These are phyloP conservation scores for Phortica magna DNA, from an alignment of 2,888 invertebrate species.

Conservation along the genomic window DNA sequence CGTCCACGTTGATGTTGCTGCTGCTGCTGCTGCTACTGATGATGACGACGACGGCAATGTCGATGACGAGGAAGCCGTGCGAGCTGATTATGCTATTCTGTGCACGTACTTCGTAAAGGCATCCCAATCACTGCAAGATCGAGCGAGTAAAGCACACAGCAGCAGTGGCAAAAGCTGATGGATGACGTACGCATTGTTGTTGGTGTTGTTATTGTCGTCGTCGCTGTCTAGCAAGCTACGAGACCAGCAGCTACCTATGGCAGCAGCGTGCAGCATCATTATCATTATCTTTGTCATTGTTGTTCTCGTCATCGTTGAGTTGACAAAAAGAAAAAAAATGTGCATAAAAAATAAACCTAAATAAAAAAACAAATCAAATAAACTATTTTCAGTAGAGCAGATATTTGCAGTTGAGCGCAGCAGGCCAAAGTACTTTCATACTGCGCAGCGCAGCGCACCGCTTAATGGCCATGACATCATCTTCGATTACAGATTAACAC, in stretches of 20 bases:
- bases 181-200: background rate
- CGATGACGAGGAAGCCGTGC: slow-evolving; percentile 34
- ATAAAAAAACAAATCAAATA: slow-evolving; percentile 48
- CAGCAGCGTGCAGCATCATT: slow-evolving; percentile 60
- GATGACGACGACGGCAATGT: slow-evolving; percentile 28
- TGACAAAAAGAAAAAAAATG: slow-evolving; percentile 41
- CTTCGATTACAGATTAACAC: background rate
- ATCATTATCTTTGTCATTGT: slow-evolving; percentile 66
- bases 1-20: background rate
- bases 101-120: slow-evolving; percentile 70
- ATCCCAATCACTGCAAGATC: slow-evolving; percentile 71
- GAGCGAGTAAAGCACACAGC: slow-evolving; percentile 62
- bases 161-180: slow-evolving; percentile 13
- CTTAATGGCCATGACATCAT: background rate
- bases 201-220: background rate
- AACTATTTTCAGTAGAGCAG: slow-evolving; percentile 65
- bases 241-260: slow-evolving; percentile 50
- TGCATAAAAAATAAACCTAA: slow-evolving; percentile 7
- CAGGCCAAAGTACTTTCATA: background rate
- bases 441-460: background rate
- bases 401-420: background rate
- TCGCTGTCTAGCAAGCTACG: slow-evolving; percentile 18
- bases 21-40: slow-evolving; percentile 36
- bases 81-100: slow-evolving; percentile 62
- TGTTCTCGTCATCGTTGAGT: slow-evolving; percentile 64